phyloP scores from a whole-genome alignment of 2,797 vertebrate genomes.

The Podargus strigoides region DNA sequence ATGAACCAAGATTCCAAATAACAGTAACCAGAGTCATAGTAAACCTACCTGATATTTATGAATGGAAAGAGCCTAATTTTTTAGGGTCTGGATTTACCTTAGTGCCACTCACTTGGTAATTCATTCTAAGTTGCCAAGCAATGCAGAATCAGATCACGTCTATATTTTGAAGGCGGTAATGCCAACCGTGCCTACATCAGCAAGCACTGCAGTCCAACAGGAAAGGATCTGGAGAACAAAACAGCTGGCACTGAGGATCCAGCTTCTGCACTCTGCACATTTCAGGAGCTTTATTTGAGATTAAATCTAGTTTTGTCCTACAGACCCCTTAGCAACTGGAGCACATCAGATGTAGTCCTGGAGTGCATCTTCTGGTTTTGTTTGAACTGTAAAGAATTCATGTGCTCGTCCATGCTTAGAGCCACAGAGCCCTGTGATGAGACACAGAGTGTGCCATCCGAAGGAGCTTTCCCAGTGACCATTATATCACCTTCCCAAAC shows the following conservation, averaged over 20 bases:
- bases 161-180: fast-evolving
- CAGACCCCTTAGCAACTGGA: neutral
- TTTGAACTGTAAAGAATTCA: neutral
- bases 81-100: neutral
- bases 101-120: neutral
- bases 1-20: neutral
- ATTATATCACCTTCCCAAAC: neutral
- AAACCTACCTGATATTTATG: neutral
- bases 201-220: neutral
- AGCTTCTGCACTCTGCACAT: neutral
- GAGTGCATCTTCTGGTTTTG: neutral
- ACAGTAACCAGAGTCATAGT: neutral
- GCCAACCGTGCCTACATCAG: fast-evolving
- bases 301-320: neutral
- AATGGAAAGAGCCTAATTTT: neutral
- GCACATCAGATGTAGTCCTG: neutral
- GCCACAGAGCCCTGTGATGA: neutral
- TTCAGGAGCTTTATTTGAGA: neutral
- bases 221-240: neutral
- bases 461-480: neutral
- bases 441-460: neutral
- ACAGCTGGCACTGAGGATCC: neutral
- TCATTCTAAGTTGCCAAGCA: neutral
- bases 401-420: neutral
- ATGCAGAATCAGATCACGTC: neutral